Evolutionary conservation across 2,888 invertebrate species (phyloP).

Genomic region (Scaptomyza cyrtandrae): DNA sequence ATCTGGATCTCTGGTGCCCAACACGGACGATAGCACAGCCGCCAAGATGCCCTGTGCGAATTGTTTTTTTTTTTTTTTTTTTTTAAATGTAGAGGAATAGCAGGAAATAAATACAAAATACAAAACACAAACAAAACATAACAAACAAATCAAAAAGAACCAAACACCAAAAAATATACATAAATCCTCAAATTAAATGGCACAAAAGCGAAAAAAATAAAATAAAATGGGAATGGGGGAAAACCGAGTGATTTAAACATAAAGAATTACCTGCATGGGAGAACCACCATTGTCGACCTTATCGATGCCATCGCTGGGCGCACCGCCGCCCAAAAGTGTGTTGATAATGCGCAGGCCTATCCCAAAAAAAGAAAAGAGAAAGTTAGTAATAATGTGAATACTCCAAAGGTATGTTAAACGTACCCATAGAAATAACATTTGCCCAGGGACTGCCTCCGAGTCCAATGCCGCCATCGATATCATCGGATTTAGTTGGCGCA

Average conservation of each 20-base stretch:
- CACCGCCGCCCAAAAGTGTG: conserved; percentile 91
- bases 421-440: conserved; percentile 91
- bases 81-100: conserved; percentile 45
- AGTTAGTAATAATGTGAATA: not conserved
- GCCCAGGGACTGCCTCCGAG: conserved; percentile 93
- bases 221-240: conserved; percentile 14
- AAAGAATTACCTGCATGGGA: conserved; percentile 91
- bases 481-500: conserved; percentile 92
- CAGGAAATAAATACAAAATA: conserved; percentile 53
- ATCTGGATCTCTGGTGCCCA: conserved; percentile 95
- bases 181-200: conserved; percentile 53
- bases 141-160: conserved; percentile 29
- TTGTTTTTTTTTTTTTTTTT: conserved; percentile 37
- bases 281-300: conserved; percentile 95
- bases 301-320: conserved; percentile 92
- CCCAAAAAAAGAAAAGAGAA: conserved; percentile 2
- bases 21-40: conserved; percentile 94
- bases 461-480: conserved; percentile 87
- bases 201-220: conserved; percentile 69
- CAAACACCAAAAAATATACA: conserved; percentile 37
- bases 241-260: conserved; percentile 1
- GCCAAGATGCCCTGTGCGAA: conserved; percentile 94
- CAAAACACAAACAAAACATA: conserved; percentile 41
- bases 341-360: conserved; percentile 91
- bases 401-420: conserved; percentile 1